Evolutionary conservation across 1,140 invertebrate genomes (phyloP).

Genomic region (Tyrophagus putrescentiae): DNA sequence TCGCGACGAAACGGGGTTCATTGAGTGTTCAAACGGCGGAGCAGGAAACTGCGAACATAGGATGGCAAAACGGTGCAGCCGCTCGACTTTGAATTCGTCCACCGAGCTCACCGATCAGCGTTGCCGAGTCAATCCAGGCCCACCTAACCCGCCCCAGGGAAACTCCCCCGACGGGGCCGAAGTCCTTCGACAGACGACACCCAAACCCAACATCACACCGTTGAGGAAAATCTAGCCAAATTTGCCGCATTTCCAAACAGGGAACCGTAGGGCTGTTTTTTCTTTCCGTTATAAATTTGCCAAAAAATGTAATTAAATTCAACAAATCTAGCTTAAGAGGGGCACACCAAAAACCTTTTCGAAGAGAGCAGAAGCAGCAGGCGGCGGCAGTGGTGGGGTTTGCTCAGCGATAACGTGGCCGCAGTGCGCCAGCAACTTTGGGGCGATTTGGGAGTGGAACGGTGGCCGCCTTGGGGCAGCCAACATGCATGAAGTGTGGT

Average conservation of each 20-base stretch:
- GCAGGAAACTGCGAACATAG: background rate
- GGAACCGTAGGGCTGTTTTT: no score
- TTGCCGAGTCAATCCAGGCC: constrained; percentile 16
- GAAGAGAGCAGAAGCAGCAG: constrained; percentile 10
- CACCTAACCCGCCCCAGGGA: background rate
- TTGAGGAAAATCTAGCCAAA: constrained; percentile 15
- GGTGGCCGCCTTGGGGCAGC: constrained; percentile 3
- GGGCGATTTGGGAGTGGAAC: background rate
- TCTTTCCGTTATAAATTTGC: no score
- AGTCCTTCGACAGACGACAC: constrained; percentile 6
- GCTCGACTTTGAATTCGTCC: constrained; percentile 19
- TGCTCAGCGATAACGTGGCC: background rate
- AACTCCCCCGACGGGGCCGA: constrained; percentile 10
- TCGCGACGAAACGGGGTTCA: constrained; percentile 1
- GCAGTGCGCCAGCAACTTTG: background rate
- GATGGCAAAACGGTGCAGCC: constrained; percentile 16
- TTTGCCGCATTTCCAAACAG: constrained; percentile 20
- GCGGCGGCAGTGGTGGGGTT: no score
- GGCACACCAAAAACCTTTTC: background rate
- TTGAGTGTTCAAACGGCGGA: constrained; percentile 4
- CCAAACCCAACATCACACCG: constrained; percentile 19
- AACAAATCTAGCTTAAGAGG: no score
- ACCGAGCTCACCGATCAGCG: constrained; percentile 12
- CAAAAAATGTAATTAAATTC: no score
- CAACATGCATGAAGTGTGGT: no score